Percentiles rank a stretch among this genome's conserved stretches.
These are phyloP conservation scores for Gymnocheta viridis DNA, from an alignment of 2,888 invertebrate genomes.

Conservation along the genomic window DNA sequence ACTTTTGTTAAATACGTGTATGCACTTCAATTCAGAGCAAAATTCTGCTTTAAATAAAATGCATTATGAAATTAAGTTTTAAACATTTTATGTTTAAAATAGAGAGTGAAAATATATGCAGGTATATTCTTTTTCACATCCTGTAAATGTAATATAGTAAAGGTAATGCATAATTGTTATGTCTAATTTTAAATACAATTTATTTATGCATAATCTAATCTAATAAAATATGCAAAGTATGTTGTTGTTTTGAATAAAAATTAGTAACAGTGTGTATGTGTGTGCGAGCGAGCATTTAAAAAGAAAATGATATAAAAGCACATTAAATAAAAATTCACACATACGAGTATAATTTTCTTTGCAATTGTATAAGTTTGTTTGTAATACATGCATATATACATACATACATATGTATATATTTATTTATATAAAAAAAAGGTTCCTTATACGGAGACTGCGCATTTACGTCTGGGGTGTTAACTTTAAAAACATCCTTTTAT, in stretches of 20 bases:
- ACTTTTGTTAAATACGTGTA: too few relatives aligned
- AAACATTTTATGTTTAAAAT: neutral
- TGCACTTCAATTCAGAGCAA: neutral
- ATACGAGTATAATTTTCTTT: neutral
- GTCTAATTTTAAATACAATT: slow-evolving; percentile 29
- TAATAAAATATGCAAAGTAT: slow-evolving; percentile 66
- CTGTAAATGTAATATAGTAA: neutral
- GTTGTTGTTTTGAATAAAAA: slow-evolving; percentile 9
- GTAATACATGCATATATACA: neutral
- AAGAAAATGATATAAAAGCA: slow-evolving; percentile 52
- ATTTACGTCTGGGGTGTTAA: slow-evolving; percentile 75
- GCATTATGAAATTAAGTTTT: neutral
- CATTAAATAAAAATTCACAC: slow-evolving; percentile 18
- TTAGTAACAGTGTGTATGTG: neutral
- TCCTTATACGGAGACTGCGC: slow-evolving; percentile 70
- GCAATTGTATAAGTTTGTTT: neutral
- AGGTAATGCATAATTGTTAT: slow-evolving; percentile 42
- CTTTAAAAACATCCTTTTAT: slow-evolving; percentile 45
- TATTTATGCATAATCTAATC: slow-evolving; percentile 41
- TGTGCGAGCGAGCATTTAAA: neutral
- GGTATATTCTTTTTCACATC: neutral
- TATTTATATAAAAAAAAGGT: slow-evolving; percentile 18
- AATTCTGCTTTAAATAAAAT: neutral
- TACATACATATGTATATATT: neutral
- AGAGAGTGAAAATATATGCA: neutral